Percentiles rank a stretch among this genome's conserved stretches.
Conservation (phyloP, 2,113 vertebrate genomes). For the Diadophis punctatus region DNA sequence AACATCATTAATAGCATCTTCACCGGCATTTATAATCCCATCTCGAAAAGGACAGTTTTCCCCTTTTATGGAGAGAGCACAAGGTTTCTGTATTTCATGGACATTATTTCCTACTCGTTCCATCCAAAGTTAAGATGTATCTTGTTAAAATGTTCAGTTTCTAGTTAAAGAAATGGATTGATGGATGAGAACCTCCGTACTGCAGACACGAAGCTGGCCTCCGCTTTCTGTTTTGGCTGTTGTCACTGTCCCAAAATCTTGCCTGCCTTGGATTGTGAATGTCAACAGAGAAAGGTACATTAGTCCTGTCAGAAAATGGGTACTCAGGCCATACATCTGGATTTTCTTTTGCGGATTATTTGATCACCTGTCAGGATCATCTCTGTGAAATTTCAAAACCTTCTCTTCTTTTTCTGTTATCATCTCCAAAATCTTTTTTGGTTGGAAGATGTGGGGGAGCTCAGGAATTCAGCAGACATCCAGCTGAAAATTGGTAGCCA, state of each 20-base stretch:
- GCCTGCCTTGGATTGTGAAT: constrained; percentile 63
- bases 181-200: constrained; percentile 51
- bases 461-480: constrained; percentile 46
- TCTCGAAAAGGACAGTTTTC: constrained; percentile 32
- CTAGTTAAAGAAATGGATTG: constrained; percentile 46
- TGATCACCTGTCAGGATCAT: constrained; percentile 76
- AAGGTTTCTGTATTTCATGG: constrained; percentile 13
- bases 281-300: constrained; percentile 71
- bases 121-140: constrained; percentile 48
- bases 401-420: constrained; percentile 66
- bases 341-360: constrained; percentile 76
- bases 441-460: constrained; percentile 27
- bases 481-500: constrained; percentile 27
- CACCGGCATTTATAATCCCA: constrained; percentile 44
- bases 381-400: constrained; percentile 69
- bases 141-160: constrained; percentile 36
- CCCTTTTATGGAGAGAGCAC: constrained; percentile 32
- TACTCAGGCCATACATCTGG: constrained; percentile 68
- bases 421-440: constrained; percentile 61
- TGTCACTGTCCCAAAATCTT: constrained; percentile 58
- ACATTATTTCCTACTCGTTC: constrained; percentile 24
- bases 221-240: constrained; percentile 28
- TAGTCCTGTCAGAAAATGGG: constrained; percentile 65
- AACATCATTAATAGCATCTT: constrained; percentile 63
- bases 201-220: constrained; percentile 44